Evolutionary conservation across 1,140 invertebrate genomes (phyloP), one percentile per base, ranked within the genome.

Genomic region (Choristoneura fumiferana): DNA sequence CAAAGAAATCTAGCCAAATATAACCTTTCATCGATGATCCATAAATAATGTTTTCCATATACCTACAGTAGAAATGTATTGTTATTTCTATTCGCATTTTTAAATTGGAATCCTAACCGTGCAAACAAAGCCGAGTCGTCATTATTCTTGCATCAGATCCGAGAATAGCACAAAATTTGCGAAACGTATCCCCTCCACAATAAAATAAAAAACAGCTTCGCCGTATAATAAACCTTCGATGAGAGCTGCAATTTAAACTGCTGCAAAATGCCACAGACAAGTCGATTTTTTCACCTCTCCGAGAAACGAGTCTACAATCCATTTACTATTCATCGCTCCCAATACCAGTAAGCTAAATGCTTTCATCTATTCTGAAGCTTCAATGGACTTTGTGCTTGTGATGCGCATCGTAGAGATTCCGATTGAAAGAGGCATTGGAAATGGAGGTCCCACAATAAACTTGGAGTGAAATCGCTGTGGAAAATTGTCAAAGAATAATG

Each of bases 211-310:
- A n/a, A n/a, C n/a, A n/a, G n/a, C n/a, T n/a, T n/a, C 40, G 17
- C 15, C 40, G 40, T 18, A 43, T 43, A 43, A 43, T 43, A 43
- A 43, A 43, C 40, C 40, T 18, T 10, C 39, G 15, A 43, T 43
- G 15, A 43, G 4, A 4, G 39, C 40, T 18, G 40, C 40, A 18
- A 43, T 43, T 43, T 43, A 43, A 43, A 43, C n/a, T n/a, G 22
- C 40, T 43, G 40, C 14, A 43, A 43, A 43, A 43, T 43, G 40
- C n/a, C 40, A 43, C 40, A 43, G 22, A 17, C 22, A 22, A 43
- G 15, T 18, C 38, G 38, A 43, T 43, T 43, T 17, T 43, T 8
- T 9, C 40, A 22, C 10, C 22, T 43, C 40, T 40, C 14, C 10
- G 10, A 15, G 6, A 40, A 43, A 18, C 17, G 1, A 43, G 8